Conservation (phyloP, 2,888 invertebrate species). For the Salticus scenicus region DNA sequence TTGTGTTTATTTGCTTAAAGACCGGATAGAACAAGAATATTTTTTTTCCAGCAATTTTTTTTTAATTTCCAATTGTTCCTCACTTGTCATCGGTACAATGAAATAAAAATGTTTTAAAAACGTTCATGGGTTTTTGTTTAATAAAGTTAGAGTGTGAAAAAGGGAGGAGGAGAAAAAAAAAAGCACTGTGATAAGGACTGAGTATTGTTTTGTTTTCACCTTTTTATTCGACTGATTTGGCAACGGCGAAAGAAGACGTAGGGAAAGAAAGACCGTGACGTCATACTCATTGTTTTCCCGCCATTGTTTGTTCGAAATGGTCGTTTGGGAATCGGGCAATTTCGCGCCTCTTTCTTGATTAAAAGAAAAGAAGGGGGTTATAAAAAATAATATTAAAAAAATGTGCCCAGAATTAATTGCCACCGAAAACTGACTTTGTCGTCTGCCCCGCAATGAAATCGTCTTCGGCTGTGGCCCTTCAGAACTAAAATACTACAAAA, state of each 20-base stretch:
- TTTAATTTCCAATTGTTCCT: conserved; percentile 55
- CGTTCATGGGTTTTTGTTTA: conserved; percentile 68
- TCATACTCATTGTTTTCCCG: conserved; percentile 70
- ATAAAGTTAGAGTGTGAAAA: conserved; percentile 66
- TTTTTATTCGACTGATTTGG: conserved; percentile 66
- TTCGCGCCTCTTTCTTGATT: conserved; percentile 68
- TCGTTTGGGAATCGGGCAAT: conserved; percentile 69
- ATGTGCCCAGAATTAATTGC: conserved; percentile 64
- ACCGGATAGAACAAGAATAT: conserved; percentile 50
- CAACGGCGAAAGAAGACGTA: conserved; percentile 31
- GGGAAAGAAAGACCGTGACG: conserved; percentile 54
- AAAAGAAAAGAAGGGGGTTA: conserved; percentile 54
- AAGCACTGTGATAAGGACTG: conserved; percentile 52
- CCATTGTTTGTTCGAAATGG: conserved; percentile 70
- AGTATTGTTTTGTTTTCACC: conserved; percentile 68
- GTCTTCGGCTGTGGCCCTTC: conserved; percentile 57
- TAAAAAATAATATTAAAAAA: conserved; percentile 38
- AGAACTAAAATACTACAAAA: conserved; percentile 66
- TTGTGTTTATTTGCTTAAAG: conserved; percentile 69
- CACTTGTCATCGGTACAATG: conserved; percentile 62
- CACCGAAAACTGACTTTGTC: conserved; percentile 67
- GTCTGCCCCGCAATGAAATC: conserved; percentile 63
- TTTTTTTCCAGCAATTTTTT: conserved; percentile 40
- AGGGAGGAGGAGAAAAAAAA: conserved; percentile 7
- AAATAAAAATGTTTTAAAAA: conserved; percentile 67